These are phyloP conservation scores for Euclidia mi DNA, from an alignment of 2,888 invertebrate genomes.

Conservation along the genomic window DNA sequence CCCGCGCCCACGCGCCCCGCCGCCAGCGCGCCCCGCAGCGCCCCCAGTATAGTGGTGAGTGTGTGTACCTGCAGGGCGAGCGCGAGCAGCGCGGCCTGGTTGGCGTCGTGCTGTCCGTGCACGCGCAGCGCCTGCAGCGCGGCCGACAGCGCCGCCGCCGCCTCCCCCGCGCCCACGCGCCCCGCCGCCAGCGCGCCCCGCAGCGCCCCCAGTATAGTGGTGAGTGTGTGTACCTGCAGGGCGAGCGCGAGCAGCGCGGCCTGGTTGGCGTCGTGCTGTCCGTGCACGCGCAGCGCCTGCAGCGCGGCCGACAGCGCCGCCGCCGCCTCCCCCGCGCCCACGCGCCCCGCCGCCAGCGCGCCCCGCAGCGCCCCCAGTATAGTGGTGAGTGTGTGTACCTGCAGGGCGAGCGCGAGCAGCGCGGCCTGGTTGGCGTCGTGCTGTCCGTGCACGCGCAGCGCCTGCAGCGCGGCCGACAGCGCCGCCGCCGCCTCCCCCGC, in stretches of 20 bases:
- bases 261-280: conserved; percentile 97
- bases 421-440: conserved; percentile 97
- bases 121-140: conserved; percentile 95
- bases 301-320: conserved; percentile 92
- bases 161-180: conserved; percentile 84
- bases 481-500: neutral
- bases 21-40: neutral
- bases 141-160: conserved; percentile 92
- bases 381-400: no score
- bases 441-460: conserved; percentile 94
- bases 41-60: neutral
- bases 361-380: conserved; percentile 91
- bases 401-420: conserved; percentile 90
- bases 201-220: conserved; percentile 89
- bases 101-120: conserved; percentile 97
- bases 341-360: no score
- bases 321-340: conserved; percentile 66
- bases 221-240: conserved; percentile 91
- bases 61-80: conserved; percentile 94
- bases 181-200: conserved; percentile 74
- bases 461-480: no score
- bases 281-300: conserved; percentile 95
- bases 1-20: neutral
- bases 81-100: conserved; percentile 94
- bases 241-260: conserved; percentile 94